Base-by-base conservation (phyloP, 1,140 invertebrate genomes). In the Atta texana region DNA sequence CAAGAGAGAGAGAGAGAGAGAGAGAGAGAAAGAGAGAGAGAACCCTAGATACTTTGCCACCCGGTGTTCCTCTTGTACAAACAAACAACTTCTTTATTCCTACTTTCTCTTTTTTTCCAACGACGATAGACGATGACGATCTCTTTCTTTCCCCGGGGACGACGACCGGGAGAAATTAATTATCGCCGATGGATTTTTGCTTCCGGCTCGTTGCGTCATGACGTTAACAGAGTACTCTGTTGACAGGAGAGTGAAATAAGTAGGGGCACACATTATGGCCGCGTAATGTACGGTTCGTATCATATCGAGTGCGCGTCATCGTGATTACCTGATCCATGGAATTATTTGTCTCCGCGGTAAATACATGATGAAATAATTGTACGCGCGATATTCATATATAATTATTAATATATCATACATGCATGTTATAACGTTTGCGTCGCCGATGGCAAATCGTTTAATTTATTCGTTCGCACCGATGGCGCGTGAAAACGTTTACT, bases 61-160 rank as follows among this genome's bases (percentile, higher is more conserved):
- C 63, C 31, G 31, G 44, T 59, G 55, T 64, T 87, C 34, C 44
- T 71, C 85, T 82, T 63, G 66, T 71, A 64, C 66, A 82, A 87
- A 87, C 85, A 82, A 82, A 87, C 77, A 84, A 61, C 59, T 63
- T 85, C 74, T 85, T 85, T 76, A 64, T 78, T 78, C 74, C 39
- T n/a, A 39, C n/a, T 44, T 64, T 61, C 18, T n/a, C 34, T 72
- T 66, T 71, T 53, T 59, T 28, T 14, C 31, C 49, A 2, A 44
- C 64, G n/a, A 39, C n/a, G 51, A 10, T 10, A 66, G 21, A 61
- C n/a, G 77, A 81, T 49, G 49, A 24, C 49, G 10, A 81, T 81
- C 53, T 81, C 53, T 72, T 59, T 82, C 68, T 74, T 59, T 31
- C 55, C 39, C 31, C 6, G 49, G 31, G 31, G 63, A 57, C 49